These are phyloP conservation scores for Neosilurus mollespiculum DNA, from an alignment of 2,797 vertebrate genomes.

Conservation along the genomic window DNA sequence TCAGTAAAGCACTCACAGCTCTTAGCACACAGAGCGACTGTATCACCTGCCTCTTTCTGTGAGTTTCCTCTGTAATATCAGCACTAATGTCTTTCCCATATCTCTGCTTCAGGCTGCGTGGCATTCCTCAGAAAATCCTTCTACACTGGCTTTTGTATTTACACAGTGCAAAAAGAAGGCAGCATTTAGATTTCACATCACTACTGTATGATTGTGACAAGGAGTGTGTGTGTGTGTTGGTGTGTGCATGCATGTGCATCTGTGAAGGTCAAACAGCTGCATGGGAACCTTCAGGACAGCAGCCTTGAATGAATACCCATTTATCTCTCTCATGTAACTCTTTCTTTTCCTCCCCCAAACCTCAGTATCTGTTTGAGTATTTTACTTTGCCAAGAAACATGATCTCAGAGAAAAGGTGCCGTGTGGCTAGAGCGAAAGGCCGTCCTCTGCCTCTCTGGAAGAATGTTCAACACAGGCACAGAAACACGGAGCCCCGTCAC, in stretches of 20 bases:
- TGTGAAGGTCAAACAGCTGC: conserved; percentile 64
- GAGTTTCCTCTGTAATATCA: background rate
- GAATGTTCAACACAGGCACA: conserved; percentile 23
- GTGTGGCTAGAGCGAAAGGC: conserved; percentile 69
- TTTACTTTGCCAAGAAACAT: conserved; percentile 45
- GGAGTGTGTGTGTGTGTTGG: background rate
- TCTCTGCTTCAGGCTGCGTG: background rate
- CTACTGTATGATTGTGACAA: background rate
- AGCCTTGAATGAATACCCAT: conserved; percentile 62
- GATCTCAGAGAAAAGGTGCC: conserved; percentile 53
- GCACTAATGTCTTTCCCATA: conserved; percentile 25
- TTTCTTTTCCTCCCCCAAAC: conserved; percentile 30
- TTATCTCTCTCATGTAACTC: conserved; percentile 47
- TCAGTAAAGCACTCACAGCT: background rate
- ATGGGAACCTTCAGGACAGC: conserved; percentile 33
- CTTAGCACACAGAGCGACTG: background rate
- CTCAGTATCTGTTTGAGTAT: conserved; percentile 24
- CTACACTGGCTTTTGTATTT: background rate
- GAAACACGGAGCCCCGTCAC: conserved; percentile 50
- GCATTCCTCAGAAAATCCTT: background rate
- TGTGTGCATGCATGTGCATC: background rate
- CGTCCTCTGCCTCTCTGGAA: conserved; percentile 54
- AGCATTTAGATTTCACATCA: background rate
- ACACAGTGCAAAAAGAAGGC: background rate
- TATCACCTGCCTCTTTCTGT: background rate